Conservation (phyloP, 2,888 invertebrate genomes). For the Shargacucullia verbasci region DNA sequence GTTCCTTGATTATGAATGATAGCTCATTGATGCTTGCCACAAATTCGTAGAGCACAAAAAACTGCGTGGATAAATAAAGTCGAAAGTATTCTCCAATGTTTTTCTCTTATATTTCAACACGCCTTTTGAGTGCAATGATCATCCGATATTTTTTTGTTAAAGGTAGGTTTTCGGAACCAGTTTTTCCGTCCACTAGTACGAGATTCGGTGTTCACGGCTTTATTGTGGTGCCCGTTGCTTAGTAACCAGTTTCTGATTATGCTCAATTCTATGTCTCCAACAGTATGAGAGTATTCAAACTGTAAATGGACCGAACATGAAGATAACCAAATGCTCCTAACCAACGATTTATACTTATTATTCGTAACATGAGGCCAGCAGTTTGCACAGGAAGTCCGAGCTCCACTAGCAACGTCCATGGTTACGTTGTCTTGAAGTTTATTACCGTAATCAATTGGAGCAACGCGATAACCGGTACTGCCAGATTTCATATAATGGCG, state of each 20-base stretch:
- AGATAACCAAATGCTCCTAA: background rate
- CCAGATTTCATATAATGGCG: conserved; percentile 13
- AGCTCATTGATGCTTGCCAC: conserved; percentile 6
- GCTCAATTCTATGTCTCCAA: background rate
- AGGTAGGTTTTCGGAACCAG: background rate
- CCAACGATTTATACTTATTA: conserved; percentile 10
- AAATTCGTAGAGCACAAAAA: conserved; percentile 6
- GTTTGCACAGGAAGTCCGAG: conserved; percentile 4
- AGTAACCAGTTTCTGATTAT: background rate
- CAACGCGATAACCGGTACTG: conserved; percentile 5
- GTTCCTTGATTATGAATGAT: conserved; percentile 23
- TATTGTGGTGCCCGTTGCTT: conserved; percentile 11
- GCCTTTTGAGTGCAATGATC: too few species aligned
- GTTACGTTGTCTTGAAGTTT: conserved; percentile 5
- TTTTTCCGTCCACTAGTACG: conserved; percentile 5
- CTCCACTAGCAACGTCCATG: conserved; percentile 5
- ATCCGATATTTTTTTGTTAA: too few species aligned
- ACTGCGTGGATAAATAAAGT: conserved; percentile 9
- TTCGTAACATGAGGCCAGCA: conserved; percentile 9
- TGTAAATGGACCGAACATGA: conserved; percentile 9
- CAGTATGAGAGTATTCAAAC: conserved; percentile 1
- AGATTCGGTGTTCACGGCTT: background rate
- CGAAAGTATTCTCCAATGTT: too few species aligned
- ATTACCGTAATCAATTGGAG: conserved; percentile 15
- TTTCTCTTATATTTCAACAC: too few species aligned